Evolutionary conservation across 2,797 vertebrate genomes (phyloP).

Genomic region (Fratercula arctica): DNA sequence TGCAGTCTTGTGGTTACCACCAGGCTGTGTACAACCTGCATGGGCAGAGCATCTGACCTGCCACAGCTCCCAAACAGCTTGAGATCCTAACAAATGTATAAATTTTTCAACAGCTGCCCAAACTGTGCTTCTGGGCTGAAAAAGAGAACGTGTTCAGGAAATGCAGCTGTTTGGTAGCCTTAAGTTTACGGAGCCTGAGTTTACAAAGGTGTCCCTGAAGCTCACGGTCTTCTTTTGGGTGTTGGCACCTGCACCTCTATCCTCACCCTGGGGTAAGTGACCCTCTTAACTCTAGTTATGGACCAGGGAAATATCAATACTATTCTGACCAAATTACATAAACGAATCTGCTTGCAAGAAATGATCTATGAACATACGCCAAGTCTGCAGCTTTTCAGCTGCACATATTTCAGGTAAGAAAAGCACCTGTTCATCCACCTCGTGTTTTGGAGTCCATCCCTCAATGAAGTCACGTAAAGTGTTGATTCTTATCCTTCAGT

Average conservation of each 20-base stretch:
- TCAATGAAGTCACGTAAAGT: background rate
- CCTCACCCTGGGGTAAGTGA: background rate
- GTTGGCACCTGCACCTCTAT: background rate
- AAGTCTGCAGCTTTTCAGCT: background rate
- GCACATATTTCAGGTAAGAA: background rate
- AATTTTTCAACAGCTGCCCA: background rate
- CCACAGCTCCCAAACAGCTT: slow-evolving; percentile 13
- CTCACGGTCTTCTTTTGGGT: background rate
- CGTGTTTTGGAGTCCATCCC: background rate
- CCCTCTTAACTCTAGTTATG: background rate
- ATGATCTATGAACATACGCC: background rate
- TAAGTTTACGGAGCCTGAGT: background rate
- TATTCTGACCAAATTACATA: background rate
- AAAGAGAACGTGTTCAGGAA: background rate
- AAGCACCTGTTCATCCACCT: background rate
- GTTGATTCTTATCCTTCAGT: background rate
- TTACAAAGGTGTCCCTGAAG: background rate
- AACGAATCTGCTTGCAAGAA: background rate
- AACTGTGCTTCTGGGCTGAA: background rate
- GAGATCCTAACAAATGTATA: slow-evolving; percentile 25
- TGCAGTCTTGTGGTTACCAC: slow-evolving; percentile 57
- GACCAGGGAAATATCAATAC: fast-evolving
- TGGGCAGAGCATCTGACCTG: slow-evolving; percentile 33
- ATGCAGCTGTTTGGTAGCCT: background rate
- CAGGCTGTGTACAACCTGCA: slow-evolving; percentile 32